Evolutionary conservation across 1,140 invertebrate genomes (phyloP).

Genomic region (Calephelis nemesis): DNA sequence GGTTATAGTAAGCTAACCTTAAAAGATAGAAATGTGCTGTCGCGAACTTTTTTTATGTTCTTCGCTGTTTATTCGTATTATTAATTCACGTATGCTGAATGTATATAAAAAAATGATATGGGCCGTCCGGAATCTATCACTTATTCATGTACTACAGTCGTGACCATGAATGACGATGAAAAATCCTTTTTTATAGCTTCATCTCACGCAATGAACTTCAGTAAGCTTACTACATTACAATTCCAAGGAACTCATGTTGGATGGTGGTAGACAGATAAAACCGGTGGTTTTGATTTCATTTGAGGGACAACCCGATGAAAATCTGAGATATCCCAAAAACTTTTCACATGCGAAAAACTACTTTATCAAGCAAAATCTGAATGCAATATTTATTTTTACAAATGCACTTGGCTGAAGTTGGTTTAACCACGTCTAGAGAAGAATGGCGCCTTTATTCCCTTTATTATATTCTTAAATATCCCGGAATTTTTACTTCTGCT

Average conservation of each 20-base stretch:
- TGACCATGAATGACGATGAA: constrained; percentile 57
- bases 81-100: too few species aligned
- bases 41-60: too few species aligned
- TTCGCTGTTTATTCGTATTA: too few species aligned
- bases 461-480: too few species aligned
- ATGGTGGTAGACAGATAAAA: constrained; percentile 35
- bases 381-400: constrained; percentile 63
- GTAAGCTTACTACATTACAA: constrained; percentile 45
- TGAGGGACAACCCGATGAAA: constrained; percentile 64
- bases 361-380: constrained; percentile 60
- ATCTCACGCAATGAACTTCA: constrained; percentile 39
- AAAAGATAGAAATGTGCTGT: too few species aligned
- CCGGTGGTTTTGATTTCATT: constrained; percentile 57
- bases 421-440: constrained; percentile 45
- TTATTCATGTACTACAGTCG: constrained; percentile 66
- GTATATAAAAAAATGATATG: constrained; percentile 40
- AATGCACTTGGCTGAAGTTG: constrained; percentile 58
- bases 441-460: constrained; percentile 50
- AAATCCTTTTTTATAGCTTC: constrained; percentile 50
- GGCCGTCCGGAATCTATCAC: constrained; percentile 45
- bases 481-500: constrained; percentile 43
- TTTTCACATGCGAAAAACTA: constrained; percentile 51
- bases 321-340: constrained; percentile 35
- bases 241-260: background rate
- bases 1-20: too few species aligned